Evolutionary conservation across 2,113 vertebrate species (phyloP).

Genomic region (Callocephalon fimbriatum): DNA sequence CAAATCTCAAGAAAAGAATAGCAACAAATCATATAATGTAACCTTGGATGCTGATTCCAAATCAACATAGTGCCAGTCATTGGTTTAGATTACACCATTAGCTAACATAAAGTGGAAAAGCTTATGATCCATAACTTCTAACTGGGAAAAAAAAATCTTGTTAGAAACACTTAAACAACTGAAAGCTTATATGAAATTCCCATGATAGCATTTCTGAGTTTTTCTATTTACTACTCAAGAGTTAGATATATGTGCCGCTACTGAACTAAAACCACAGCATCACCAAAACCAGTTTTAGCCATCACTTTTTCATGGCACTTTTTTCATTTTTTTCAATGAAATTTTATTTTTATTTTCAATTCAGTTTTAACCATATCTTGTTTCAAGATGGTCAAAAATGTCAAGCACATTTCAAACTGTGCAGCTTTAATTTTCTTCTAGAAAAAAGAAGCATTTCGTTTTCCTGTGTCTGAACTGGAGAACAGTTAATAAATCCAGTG

Average conservation of each 20-base stretch:
- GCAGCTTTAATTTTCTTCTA: background rate
- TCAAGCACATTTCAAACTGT: background rate
- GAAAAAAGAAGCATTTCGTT: background rate
- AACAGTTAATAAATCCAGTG: background rate
- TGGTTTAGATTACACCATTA: background rate
- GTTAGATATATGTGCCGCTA: background rate
- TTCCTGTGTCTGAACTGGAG: background rate
- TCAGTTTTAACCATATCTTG: background rate
- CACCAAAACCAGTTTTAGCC: background rate
- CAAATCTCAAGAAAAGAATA: background rate
- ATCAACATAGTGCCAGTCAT: background rate
- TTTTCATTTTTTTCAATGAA: background rate
- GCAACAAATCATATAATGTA: background rate
- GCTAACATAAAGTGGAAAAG: background rate
- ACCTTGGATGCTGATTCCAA: background rate
- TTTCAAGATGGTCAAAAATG: background rate
- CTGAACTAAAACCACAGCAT: background rate
- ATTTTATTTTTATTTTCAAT: background rate
- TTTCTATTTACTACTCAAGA: background rate
- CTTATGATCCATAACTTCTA: background rate
- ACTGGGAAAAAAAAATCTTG: fast-evolving
- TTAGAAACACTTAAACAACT: background rate
- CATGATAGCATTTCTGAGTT: background rate
- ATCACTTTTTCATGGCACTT: background rate
- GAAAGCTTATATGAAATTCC: background rate